phyloP scores from a whole-genome alignment of 2,113 vertebrate species.

The Heterochromis multidens region DNA sequence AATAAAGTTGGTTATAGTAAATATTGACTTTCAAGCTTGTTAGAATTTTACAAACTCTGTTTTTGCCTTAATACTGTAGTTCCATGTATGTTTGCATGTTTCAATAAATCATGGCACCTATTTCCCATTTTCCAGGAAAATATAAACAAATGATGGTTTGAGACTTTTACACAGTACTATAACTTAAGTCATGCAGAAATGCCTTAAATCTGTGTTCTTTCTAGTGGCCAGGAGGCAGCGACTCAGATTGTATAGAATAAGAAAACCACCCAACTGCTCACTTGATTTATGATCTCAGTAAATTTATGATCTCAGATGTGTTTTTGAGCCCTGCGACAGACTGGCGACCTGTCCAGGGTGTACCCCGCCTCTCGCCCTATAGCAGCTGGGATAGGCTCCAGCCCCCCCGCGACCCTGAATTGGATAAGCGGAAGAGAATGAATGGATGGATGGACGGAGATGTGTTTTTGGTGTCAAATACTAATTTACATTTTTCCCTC shows the following conservation, averaged over 20 bases:
- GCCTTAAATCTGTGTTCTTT: not conserved
- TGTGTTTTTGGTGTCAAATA: not conserved
- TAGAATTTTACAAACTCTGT: too few species aligned
- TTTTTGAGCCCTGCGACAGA: too few species aligned
- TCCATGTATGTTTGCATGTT: not conserved
- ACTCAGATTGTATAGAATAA: not conserved
- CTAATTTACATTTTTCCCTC: not conserved
- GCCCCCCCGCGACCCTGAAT: too few species aligned
- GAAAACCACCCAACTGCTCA: not conserved
- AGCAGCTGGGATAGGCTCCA: too few species aligned
- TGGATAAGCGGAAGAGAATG: too few species aligned
- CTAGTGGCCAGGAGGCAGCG: not conserved
- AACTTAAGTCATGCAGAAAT: not conserved
- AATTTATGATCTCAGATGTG: too few species aligned
- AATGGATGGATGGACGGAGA: too few species aligned
- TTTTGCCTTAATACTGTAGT: not conserved
- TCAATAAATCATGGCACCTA: not conserved
- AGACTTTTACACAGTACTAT: not conserved
- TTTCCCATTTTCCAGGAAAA: not conserved
- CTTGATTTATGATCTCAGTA: not conserved
- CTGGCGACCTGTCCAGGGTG: too few species aligned
- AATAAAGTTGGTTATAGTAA: too few species aligned
- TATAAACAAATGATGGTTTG: not conserved
- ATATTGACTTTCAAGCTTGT: too few species aligned
- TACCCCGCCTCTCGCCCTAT: too few species aligned